Percentiles rank a stretch among this genome's conserved stretches.
Evolutionary conservation across 2,113 vertebrate genomes (phyloP).

Genomic region (Panthera leo): DNA sequence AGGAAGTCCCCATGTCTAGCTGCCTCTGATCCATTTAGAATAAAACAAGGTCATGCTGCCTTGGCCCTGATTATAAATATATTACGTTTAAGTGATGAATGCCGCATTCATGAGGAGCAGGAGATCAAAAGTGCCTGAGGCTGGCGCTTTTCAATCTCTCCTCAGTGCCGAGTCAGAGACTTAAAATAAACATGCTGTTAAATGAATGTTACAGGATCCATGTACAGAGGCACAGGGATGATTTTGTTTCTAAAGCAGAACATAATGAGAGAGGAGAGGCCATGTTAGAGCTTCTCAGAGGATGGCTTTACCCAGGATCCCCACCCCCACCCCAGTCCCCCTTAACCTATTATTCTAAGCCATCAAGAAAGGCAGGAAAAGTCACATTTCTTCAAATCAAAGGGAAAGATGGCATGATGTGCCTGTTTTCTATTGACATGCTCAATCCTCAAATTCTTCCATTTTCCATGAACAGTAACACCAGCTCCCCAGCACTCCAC

Average conservation of each 20-base stretch:
- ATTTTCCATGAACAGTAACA: neutral
- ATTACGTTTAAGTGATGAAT: conserved; percentile 71
- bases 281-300: neutral
- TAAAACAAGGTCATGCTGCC: conserved; percentile 62
- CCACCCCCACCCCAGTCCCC: neutral
- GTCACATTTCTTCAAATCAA: conserved; percentile 46
- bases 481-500: neutral
- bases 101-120: conserved; percentile 58
- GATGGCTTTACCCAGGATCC: neutral
- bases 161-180: conserved; percentile 19
- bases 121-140: conserved; percentile 68
- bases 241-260: conserved; percentile 55
- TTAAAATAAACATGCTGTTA: conserved; percentile 60
- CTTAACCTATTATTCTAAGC: neutral
- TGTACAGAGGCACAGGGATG: neutral
- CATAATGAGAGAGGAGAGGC: neutral
- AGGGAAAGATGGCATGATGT: neutral
- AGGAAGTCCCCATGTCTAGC: neutral
- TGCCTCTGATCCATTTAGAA: conserved; percentile 77
- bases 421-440: neutral
- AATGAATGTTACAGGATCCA: conserved; percentile 52
- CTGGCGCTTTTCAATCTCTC: conserved; percentile 72
- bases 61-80: conserved; percentile 74
- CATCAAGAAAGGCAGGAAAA: neutral
- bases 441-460: neutral